phyloP scores from a whole-genome alignment of 2,797 vertebrate genomes.

The Cryptoblepharus egeriae region DNA sequence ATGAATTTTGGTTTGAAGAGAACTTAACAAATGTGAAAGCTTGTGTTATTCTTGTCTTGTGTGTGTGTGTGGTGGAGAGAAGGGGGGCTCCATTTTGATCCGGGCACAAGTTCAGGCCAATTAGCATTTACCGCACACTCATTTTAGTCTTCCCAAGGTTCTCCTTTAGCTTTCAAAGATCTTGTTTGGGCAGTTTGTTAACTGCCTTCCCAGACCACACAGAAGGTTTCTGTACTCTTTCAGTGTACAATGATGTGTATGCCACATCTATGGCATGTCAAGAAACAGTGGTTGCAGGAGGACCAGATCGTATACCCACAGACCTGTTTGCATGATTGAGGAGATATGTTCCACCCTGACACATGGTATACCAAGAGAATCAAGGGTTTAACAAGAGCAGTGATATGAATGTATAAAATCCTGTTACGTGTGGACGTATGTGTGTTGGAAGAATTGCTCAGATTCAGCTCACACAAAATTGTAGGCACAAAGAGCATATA shows the following conservation, averaged over 20 bases:
- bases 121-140: background rate
- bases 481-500: background rate
- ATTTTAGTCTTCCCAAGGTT: background rate
- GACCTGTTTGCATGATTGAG: background rate
- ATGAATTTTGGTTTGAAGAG: background rate
- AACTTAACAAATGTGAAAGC: background rate
- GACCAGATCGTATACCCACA: background rate
- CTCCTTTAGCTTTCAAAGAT: background rate
- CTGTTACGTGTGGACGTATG: too few species aligned
- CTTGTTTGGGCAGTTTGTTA: background rate
- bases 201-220: background rate
- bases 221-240: background rate
- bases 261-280: background rate
- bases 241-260: background rate
- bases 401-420: background rate
- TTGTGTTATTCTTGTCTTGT: background rate
- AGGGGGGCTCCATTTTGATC: background rate
- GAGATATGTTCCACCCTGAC: background rate
- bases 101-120: background rate
- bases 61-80: too few species aligned
- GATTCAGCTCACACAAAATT: background rate
- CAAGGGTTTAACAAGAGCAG: background rate
- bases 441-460: background rate
- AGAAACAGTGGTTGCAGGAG: background rate
- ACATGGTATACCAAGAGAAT: background rate